Base-by-base conservation (phyloP, 2,888 invertebrate genomes). In the Epinotia demarniana region DNA sequence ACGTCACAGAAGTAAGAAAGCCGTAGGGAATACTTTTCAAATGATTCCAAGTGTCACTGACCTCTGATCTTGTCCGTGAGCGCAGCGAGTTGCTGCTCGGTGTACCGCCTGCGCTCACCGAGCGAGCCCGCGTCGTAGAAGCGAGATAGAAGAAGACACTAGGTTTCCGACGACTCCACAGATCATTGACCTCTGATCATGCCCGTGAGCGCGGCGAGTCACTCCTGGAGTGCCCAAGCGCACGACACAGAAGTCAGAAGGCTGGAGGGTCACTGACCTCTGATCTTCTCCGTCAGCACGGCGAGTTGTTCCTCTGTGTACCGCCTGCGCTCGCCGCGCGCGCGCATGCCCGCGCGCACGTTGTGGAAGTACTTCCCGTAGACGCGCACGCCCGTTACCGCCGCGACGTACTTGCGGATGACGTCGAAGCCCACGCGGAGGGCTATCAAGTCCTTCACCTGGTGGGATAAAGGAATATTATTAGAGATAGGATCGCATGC, bases 351-450 rank as follows among this genome's bases (percentile, higher is more conserved):
- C 18, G 55, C 60, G 0, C 55, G 55, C 9, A 75, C 75, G 46
- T 75, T 71, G 46, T 75, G 75, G 33, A 71, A 75, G 33, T 75
- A 75, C 39, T 71, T 75, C 27, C 66, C 75, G 60, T 75, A 71
- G n/a, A 75, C 60, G 9, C 53, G 60, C 12, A 66, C 60, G 0
- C 75, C 71, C 1, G 75, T 75, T 9, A 71, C 71, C 1, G 53
- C 57, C 49, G 13, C 57, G 55, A 75, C 71, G 43, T 75, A 61
- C 6, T 75, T 66, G 16, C 75, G 58, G n/a, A 75, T 60, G 11
- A 71, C 23, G 18, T 75, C 71, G 33, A 18, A 43, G 5, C 49
- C 12, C 19, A 66, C 75, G 12, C 70, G 64, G 3, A 75, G 60
- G 4, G 55, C 39, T 39, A 75, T 39, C 43, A 75, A 46, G 19